Conservation (phyloP, 2,888 invertebrate genomes). For the Tridacna crocea region DNA sequence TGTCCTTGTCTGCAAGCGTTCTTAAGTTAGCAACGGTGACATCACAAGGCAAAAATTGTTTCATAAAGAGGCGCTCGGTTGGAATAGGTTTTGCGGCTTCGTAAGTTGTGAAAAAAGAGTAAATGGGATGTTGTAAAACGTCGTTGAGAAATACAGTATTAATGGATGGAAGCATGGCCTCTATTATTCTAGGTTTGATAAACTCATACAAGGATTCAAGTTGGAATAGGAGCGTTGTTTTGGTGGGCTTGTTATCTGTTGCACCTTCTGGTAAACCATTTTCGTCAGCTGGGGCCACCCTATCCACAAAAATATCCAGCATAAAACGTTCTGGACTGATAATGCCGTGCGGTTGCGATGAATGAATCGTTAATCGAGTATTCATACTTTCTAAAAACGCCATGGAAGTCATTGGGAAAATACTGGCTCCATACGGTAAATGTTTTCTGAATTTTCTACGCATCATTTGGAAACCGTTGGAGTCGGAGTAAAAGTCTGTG, state of each 20-base stretch:
- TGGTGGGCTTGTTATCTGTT: conserved; percentile 74
- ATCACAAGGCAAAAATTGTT: conserved; percentile 48
- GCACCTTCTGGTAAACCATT: conserved; percentile 81
- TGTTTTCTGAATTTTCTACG: conserved; percentile 72
- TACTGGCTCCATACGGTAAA: conserved; percentile 79
- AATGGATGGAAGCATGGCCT: conserved; percentile 46
- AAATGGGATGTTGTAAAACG: conserved; percentile 55
- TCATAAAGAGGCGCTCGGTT: conserved; percentile 27
- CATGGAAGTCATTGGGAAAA: conserved; percentile 81
- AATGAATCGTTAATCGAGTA: conserved; percentile 75
- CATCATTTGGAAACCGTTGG: conserved; percentile 81
- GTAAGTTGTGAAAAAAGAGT: conserved; percentile 36
- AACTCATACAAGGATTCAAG: conserved; percentile 38
- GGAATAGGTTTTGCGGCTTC: conserved; percentile 14
- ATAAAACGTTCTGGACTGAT: conserved; percentile 73
- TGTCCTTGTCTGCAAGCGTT: conserved; percentile 37
- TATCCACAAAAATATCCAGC: conserved; percentile 82
- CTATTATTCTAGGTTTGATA: conserved; percentile 30
- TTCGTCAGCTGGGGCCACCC: conserved; percentile 78
- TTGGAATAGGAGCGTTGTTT: conserved; percentile 48
- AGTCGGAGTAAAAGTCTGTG: conserved; percentile 80
- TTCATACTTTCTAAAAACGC: conserved; percentile 76
- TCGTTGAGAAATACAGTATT: conserved; percentile 54
- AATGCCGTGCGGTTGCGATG: conserved; percentile 82
- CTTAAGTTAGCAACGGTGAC: conserved; percentile 51